Base-by-base conservation (phyloP, 2,888 invertebrate species). In the Dicranocentrus wangi region DNA sequence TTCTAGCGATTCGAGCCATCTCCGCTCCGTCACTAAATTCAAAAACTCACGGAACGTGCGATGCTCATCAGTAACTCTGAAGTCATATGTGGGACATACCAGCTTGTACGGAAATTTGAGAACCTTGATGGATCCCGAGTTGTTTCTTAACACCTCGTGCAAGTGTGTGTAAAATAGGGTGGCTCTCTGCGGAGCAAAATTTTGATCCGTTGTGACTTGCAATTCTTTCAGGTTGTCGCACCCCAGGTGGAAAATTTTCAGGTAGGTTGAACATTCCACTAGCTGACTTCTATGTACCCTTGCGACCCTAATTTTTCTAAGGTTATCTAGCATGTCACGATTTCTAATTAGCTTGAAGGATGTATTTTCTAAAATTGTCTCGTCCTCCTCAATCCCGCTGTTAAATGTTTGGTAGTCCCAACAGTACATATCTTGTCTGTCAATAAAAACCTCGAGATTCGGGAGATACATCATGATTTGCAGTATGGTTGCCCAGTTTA, bases 341-440 rank as follows among this genome's bases (percentile, higher is more conserved):
- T 81, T 79, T 0, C 79, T 25, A 10, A 84, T 28, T 17, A 75
- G 71, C 1, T 58, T 77, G 39, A 81, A 86, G n/a, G 69, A 65
- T 2, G 63, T 21, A 17, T 84, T 86, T 10, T 85, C 85, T 0
- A 25, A 3, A 7, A 86, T 81, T n/a, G 25, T 43, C 32, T 86
- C 85, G n/a, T 84, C 84, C 63, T 86, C 85, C 23, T 84, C 83
- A 15, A 86, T 79, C 2, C 86, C 86, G 13, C 82, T 70, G 60
- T 85, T 83, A 69, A 85, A 85, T 10, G 85, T 82, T 23, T 82
- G 81, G 61, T 84, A 84, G 63, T 85, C 85, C 86, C 85, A 84
- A 23, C 81, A 78, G 72, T 86, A 84, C 73, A 82, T 84, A 53
- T 85, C 85, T 66, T 85, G 86, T 8, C 72, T 28, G 23, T 86